Evolutionary conservation across 1,140 invertebrate genomes (phyloP).

Genomic region (Polypedilum vanderplanki): DNA sequence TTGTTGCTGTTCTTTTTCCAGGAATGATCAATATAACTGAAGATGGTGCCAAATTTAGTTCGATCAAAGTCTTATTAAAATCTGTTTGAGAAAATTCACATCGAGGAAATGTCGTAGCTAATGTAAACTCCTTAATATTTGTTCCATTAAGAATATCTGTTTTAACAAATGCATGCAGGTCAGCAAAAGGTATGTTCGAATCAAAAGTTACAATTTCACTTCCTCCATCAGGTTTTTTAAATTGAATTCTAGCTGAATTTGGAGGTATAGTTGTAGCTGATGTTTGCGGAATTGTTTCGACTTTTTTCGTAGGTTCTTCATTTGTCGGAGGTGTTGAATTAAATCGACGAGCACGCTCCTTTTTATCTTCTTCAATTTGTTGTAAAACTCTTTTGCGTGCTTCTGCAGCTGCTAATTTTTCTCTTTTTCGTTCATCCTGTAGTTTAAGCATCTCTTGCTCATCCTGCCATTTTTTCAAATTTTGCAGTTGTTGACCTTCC

Average conservation of each 20-base stretch:
- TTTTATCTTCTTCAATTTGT: slow-evolving; percentile 69
- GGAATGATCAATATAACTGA: slow-evolving; percentile 72
- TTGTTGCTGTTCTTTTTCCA: slow-evolving; percentile 26
- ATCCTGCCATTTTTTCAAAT: slow-evolving; percentile 60
- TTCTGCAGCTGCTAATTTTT: slow-evolving; percentile 39
- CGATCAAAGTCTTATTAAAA: slow-evolving; percentile 54
- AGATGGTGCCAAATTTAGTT: slow-evolving; percentile 68
- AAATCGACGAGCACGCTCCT: slow-evolving; percentile 47
- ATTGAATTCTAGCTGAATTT: slow-evolving; percentile 58
- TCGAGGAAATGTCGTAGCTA: slow-evolving; percentile 74
- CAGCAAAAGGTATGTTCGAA: slow-evolving; percentile 41
- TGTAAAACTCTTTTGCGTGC: slow-evolving; percentile 61
- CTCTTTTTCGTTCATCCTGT: slow-evolving; percentile 32
- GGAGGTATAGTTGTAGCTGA: slow-evolving; percentile 20
- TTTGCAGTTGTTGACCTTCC: slow-evolving; percentile 61
- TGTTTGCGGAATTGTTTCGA: background rate
- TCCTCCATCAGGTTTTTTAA: slow-evolving; percentile 71
- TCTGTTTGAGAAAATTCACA: slow-evolving; percentile 59
- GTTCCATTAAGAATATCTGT: slow-evolving; percentile 36
- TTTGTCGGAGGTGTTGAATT: slow-evolving; percentile 30
- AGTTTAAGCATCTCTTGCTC: slow-evolving; percentile 66
- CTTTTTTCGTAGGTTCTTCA: slow-evolving; percentile 30
- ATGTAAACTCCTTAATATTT: slow-evolving; percentile 50
- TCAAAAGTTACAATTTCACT: slow-evolving; percentile 44
- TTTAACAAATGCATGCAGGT: slow-evolving; percentile 41